A percentile compares a stretch with the other conserved stretches of the same genome.
Evolutionary conservation across 2,797 vertebrate genomes (phyloP).

Genomic region (Enteromius fasciolatus): DNA sequence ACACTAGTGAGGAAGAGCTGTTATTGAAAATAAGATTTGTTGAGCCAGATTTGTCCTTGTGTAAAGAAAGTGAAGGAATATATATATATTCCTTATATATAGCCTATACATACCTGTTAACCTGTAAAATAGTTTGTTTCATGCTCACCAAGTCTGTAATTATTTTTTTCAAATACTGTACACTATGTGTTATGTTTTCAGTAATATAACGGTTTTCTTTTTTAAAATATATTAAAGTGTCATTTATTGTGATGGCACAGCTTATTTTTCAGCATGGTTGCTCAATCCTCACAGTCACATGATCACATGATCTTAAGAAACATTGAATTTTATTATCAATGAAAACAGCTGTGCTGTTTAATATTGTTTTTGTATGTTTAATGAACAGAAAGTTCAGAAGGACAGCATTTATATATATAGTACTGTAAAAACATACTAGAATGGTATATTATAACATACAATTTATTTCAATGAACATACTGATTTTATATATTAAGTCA

Average conservation of each 20-base stretch:
- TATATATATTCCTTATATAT: neutral
- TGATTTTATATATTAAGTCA: neutral
- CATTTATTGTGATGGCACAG: neutral
- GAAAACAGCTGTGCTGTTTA: neutral
- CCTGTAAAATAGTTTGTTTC: neutral
- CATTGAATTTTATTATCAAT: neutral
- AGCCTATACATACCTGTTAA: no score
- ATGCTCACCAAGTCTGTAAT: no score
- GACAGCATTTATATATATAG: neutral
- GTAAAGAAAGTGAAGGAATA: neutral
- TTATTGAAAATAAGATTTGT: slow-evolving; percentile 2
- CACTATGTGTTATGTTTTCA: no score
- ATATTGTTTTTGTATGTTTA: neutral
- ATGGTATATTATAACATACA: neutral
- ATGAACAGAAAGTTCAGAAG: neutral
- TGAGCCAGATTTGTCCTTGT: neutral
- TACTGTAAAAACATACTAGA: neutral
- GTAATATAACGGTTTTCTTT: neutral
- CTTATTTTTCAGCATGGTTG: neutral
- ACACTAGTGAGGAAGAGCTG: slow-evolving; percentile 22
- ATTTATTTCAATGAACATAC: neutral
- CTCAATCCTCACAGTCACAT: neutral
- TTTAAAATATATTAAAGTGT: neutral
- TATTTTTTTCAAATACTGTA: no score
- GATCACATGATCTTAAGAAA: no score